Conservation (phyloP, 2,888 invertebrate genomes). For the Agonopterix heracliana region DNA sequence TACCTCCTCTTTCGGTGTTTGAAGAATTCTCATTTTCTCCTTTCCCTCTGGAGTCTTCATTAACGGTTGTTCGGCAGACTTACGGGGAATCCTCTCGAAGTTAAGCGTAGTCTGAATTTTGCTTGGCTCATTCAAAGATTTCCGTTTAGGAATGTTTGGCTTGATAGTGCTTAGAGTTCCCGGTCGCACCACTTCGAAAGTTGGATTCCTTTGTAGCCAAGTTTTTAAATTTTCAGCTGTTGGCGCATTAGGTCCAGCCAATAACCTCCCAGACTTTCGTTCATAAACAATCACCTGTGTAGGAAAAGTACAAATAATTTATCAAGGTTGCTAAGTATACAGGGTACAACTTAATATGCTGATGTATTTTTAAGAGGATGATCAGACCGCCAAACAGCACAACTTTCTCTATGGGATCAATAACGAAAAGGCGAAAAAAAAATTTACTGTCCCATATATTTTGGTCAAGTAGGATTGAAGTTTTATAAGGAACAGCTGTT, state of each 20-base stretch:
- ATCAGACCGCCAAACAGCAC: too few relatives aligned
- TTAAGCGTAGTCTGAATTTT: conserved; percentile 71
- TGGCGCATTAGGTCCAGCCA: conserved; percentile 89
- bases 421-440: too few relatives aligned
- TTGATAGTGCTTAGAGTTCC: conserved; percentile 70
- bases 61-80: conserved; percentile 32
- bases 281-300: conserved; percentile 86
- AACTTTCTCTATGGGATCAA: too few relatives aligned
- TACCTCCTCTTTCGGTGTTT: conserved; percentile 33
- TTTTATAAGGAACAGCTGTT: too few relatives aligned
- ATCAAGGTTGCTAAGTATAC: too few relatives aligned
- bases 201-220: conserved; percentile 92
- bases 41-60: conserved; percentile 31
- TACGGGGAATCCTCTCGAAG: conserved; percentile 58
- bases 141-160: conserved; percentile 48
- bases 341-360: too few relatives aligned
- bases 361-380: too few relatives aligned
- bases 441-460: too few relatives aligned
- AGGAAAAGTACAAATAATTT: neutral
- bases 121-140: conserved; percentile 33
- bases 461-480: too few relatives aligned
- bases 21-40: conserved; percentile 31
- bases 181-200: conserved; percentile 88
- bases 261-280: conserved; percentile 83
- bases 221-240: conserved; percentile 85